Percentiles rank a stretch among this genome's conserved stretches.
Conservation (phyloP, 2,797 vertebrate species). For the Anableps anableps region DNA sequence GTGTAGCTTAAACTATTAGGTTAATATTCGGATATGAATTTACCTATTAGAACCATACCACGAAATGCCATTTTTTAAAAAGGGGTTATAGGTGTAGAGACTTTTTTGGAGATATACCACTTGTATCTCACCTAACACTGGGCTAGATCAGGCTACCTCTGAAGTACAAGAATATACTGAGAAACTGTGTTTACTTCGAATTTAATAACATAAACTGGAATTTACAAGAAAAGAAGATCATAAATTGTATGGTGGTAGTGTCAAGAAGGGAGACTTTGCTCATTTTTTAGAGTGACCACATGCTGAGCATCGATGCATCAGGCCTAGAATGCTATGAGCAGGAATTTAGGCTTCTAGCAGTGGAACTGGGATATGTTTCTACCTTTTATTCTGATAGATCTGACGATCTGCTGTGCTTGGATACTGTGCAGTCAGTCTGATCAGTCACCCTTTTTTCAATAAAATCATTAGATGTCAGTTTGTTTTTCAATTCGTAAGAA, state of each 20-base stretch:
- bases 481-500: neutral
- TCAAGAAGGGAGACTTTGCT: neutral
- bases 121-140: neutral
- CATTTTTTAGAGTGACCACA: neutral
- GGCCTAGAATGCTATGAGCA: neutral
- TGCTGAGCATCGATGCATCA: neutral
- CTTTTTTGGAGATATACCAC: neutral
- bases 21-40: neutral
- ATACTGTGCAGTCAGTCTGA: neutral
- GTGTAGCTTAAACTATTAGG: neutral
- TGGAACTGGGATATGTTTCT: neutral
- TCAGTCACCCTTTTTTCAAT: neutral
- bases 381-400: neutral
- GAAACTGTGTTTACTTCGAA: neutral
- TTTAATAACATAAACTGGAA: neutral
- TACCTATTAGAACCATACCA: neutral
- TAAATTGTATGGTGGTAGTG: neutral
- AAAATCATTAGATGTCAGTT: neutral
- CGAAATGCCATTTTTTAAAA: neutral
- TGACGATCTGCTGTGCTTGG: neutral
- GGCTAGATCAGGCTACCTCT: neutral
- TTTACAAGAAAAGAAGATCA: neutral
- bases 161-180: neutral
- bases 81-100: neutral
- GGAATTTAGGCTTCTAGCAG: neutral